These are phyloP conservation scores for Oedothorax gibbosus DNA, from an alignment of 1,140 invertebrate genomes.

Conservation along the genomic window DNA sequence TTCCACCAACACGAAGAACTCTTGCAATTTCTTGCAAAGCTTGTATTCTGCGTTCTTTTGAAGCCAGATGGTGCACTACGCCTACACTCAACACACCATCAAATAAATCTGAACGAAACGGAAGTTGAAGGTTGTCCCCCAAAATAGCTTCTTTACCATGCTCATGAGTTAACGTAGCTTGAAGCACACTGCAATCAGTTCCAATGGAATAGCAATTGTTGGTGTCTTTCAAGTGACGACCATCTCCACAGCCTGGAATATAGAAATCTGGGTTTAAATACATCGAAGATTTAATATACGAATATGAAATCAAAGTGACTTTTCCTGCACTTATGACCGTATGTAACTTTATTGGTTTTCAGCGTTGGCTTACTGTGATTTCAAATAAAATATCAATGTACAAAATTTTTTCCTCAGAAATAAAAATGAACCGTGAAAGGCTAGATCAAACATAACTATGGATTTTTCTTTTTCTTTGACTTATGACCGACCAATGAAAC, in stretches of 20 bases:
- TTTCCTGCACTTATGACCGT: no score
- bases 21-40: slow-evolving; percentile 88
- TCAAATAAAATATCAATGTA: no score
- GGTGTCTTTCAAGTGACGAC: background rate
- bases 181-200: background rate
- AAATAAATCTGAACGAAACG: slow-evolving; percentile 90
- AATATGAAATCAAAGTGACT: no score
- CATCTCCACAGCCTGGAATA: slow-evolving; percentile 29
- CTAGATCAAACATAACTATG: no score
- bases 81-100: slow-evolving; percentile 94
- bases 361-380: no score
- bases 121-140: slow-evolving; percentile 79
- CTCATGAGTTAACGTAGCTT: background rate
- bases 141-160: background rate
- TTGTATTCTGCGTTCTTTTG: slow-evolving; percentile 85
- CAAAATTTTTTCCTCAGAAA: no score
- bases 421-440: no score
- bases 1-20: slow-evolving; percentile 87
- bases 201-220: slow-evolving; percentile 10
- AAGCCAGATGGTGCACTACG: slow-evolving; percentile 91
- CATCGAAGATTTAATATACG: background rate
- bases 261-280: slow-evolving; percentile 2
- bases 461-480: no score
- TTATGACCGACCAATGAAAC: no score
- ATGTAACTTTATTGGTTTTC: no score